phyloP scores from a whole-genome alignment of 2,797 vertebrate genomes.

The Leuciscus waleckii region DNA sequence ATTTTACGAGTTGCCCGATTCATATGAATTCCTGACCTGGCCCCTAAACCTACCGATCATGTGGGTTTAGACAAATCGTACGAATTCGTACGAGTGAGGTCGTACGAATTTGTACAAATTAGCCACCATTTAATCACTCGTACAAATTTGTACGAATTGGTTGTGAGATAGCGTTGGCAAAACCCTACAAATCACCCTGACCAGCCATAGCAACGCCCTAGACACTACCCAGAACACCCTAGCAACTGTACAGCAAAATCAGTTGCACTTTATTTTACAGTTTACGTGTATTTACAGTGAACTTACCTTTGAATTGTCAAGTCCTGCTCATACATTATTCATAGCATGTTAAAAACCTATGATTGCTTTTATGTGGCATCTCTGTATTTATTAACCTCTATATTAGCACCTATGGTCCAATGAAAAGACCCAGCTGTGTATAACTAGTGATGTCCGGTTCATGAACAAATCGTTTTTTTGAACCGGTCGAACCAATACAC shows the following conservation, averaged over 20 bases:
- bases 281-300: too few relatives aligned
- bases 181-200: background rate
- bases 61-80: too few relatives aligned
- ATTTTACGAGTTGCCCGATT: too few relatives aligned
- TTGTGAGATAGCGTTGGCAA: background rate
- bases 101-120: too few relatives aligned
- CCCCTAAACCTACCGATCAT: too few relatives aligned
- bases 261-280: too few relatives aligned
- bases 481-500: too few relatives aligned
- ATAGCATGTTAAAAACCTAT: background rate
- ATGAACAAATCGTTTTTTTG: too few relatives aligned
- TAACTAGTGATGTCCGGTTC: background rate
- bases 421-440: conserved; percentile 37
- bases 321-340: background rate
- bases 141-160: too few relatives aligned
- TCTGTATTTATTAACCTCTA: conserved; percentile 49
- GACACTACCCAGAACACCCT: background rate
- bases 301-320: background rate
- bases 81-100: too few relatives aligned
- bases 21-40: too few relatives aligned
- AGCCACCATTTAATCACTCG: too few relatives aligned
- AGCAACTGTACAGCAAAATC: background rate
- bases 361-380: conserved; percentile 1
- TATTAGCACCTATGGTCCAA: conserved; percentile 31
- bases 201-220: background rate